Base-by-base conservation (phyloP, 2,888 invertebrate species). In the Acronicta psi region DNA sequence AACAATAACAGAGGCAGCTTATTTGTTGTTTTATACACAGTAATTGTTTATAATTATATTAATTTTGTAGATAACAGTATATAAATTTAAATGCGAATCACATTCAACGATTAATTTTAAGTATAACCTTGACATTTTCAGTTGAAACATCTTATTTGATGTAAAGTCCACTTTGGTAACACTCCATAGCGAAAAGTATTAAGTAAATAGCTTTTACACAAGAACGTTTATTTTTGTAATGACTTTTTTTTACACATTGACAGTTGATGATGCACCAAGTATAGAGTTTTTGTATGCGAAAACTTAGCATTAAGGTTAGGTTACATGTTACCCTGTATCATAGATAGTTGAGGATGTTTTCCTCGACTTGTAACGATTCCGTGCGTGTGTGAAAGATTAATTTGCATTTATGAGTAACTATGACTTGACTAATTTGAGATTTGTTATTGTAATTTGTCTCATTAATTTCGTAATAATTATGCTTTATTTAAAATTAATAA, bases 181-280 rank as follows among this genome's bases (percentile, higher is more conserved):
- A 87, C 87, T 89, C 86, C 88, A 81, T 69, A 73, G 69, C 37
- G 53, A 61, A 82, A 86, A 86, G 85, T 89, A 87, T 86, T 87
- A 83, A 70, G 29, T 59, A 40, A 85, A 67, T 71, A 85, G 82
- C 76, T 80, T 82, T 65, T 81, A 82, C 80, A 81, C 75, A 73
- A 78, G 81, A 83, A 80, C 67, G 80, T 87, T 91, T 92, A 91
- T 92, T 92, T 91, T 92, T 91, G 82, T 92, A 91, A 71, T 64
- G 72, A 79, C 73, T 80, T 88, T 88, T 86, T 79, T 87, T 85
- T 76, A 74, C 67, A 74, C 77, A 74, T 67, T 73, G 69, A 77
- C 76, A 79, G 75, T 76, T 69, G 70, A 77, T 72, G 75, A 82
- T 81, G 87, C 89, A 89, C 86, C 86, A 84, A 87, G 81, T 86